Evolutionary conservation across 2,113 vertebrate species (phyloP).

Genomic region (Columbina picui): DNA sequence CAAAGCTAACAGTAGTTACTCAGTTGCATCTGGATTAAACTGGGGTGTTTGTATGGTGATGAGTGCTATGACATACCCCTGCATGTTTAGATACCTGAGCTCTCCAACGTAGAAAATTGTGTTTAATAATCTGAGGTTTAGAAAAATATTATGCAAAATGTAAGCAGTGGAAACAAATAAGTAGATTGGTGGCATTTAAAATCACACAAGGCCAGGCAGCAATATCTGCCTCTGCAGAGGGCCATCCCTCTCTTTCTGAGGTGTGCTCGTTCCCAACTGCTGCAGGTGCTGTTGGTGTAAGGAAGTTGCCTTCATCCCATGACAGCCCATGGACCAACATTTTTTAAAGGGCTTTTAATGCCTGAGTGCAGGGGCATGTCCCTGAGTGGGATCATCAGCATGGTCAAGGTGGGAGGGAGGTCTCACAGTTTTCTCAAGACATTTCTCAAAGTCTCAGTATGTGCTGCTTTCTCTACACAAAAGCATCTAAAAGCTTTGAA

Average conservation of each 20-base stretch:
- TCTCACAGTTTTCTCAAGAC: neutral
- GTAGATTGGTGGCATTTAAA: neutral
- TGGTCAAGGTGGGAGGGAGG: neutral
- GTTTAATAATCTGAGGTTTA: neutral
- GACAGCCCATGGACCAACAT: accelerated
- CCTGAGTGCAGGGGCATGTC: neutral
- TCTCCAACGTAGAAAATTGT: accelerated
- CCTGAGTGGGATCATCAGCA: accelerated
- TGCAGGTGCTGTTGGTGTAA: neutral
- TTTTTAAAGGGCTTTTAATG: neutral
- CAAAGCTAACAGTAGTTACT: neutral
- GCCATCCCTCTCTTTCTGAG: neutral
- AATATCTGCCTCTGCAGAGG: neutral
- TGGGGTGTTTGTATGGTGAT: neutral
- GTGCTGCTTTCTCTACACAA: neutral
- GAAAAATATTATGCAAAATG: neutral
- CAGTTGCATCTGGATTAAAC: accelerated
- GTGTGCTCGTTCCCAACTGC: accelerated
- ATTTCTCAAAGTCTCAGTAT: neutral
- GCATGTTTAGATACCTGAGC: neutral
- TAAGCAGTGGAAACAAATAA: neutral
- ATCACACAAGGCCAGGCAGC: neutral
- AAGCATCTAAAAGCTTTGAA: neutral
- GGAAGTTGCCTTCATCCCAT: neutral
- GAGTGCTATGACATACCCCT: too few relatives aligned